Evolutionary conservation across 2,797 vertebrate genomes (phyloP), one percentile per base, ranked within the genome.

Genomic region (Darevskia mixta): DNA sequence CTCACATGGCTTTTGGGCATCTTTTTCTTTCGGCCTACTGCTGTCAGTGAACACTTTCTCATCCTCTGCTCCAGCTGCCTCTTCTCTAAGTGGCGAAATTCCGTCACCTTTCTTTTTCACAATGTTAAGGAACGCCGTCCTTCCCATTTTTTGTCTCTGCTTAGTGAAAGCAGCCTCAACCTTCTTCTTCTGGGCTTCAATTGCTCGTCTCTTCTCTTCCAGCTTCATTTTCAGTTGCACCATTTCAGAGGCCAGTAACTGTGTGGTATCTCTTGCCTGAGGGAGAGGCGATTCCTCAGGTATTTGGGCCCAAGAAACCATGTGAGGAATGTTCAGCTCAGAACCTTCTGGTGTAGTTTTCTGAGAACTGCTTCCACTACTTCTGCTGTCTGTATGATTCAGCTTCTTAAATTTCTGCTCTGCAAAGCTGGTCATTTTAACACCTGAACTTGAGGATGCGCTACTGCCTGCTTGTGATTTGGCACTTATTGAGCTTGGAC

Each of bases 111-210:
- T 98, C 95, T 98, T 98, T 94, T 99, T 99, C 18, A 99, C 98
- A 25, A 99, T 98, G 0, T 97, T 98, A 67, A 99, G 98, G 95
- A 99, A 99, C 0, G 98, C 98, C 0, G 98, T 99, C 93, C 98
- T 98, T 64, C 99, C 98, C 98, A 98, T 98, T 95, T 98, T 98
- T 95, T 99, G 99, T 66, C 99, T 97, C 91, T 99, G 98, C 79
- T 97, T 97, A 0, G 98, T 98, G 90, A 99, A 99, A 1, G 98
- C 99, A 1, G 99, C 99, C 93, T 99, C 99, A 88, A 99, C 98
- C 94, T 99, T 99, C 96, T 98, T 99, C 93, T 99, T 99, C 95
- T 99, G 99, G 17, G 99, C 98, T 95, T 99, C 99, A 29, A 99
- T 99, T 10, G 99, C 99, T 90, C 98, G 97, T 7, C 99, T 97